Evolutionary conservation across 64 coral and sea anemone genomes (phyloP).

Genomic region (Astreopora myriophthalma): DNA sequence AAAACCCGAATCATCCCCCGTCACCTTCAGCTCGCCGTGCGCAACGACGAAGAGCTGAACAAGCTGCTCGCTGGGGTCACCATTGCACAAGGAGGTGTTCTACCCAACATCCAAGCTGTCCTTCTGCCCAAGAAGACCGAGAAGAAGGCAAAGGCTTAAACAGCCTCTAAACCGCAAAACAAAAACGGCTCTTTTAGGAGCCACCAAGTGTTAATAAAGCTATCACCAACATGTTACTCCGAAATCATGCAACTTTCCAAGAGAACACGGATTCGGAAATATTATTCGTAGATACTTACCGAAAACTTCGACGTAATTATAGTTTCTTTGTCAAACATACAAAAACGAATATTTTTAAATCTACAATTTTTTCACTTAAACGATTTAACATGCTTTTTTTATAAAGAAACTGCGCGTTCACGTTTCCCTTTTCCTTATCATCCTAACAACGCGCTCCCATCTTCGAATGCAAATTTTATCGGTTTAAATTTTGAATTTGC

Average conservation of each 20-base stretch:
- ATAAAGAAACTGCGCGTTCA: too few relatives aligned
- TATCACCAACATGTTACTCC: not conserved
- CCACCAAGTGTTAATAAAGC: not conserved
- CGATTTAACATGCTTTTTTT: too few relatives aligned
- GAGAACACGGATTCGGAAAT: too few relatives aligned
- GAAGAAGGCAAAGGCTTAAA: not conserved
- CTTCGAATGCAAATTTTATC: too few relatives aligned
- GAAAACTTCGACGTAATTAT: too few relatives aligned
- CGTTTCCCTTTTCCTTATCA: too few relatives aligned
- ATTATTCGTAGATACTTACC: too few relatives aligned
- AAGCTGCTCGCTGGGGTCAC: constrained; percentile 1
- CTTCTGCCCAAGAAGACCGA: constrained; percentile 10
- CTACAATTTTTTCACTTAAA: too few relatives aligned
- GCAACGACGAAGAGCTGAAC: not conserved
- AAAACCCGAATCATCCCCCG: not conserved
- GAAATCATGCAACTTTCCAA: not conserved
- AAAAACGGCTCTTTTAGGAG: constrained; percentile 18
- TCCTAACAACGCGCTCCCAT: too few relatives aligned
- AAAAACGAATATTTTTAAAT: too few relatives aligned
- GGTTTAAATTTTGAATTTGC: too few relatives aligned
- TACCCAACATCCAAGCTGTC: not conserved
- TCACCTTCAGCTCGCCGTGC: not conserved
- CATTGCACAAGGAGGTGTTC: not conserved
- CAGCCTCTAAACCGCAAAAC: not conserved
- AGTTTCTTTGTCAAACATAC: too few relatives aligned